Evolutionary conservation across 2,113 vertebrate genomes (phyloP), one percentile per base, ranked within the genome.

Genomic region (Sminthopsis crassicaudata): DNA sequence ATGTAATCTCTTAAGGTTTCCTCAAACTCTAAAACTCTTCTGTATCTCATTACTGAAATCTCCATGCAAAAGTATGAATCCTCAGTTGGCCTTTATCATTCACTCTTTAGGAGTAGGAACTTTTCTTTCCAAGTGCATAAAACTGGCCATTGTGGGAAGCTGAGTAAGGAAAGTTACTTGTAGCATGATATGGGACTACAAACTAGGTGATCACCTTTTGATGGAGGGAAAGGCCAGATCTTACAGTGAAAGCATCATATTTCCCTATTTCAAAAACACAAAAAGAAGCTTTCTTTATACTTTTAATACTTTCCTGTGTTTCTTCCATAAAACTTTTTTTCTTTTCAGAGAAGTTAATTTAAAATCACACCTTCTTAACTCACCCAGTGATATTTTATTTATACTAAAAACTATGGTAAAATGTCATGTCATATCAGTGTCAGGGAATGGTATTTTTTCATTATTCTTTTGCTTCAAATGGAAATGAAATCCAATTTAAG

Each of bases 401-500:
- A 90, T 90, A 27, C 23, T 51, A 50, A 48, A 90, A 27, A 90
- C 30, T 48, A 30, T 90, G 46, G 14, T 48, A 50, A 42, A 51
- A 90, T 90, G 89, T 90, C 48, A 46, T 90, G 89, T 90, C 26
- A 48, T 27, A 51, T 48, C 48, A 51, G 89, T 27, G 14, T 90
- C 48, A 90, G 3, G 46, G 46, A 9, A 90, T 90, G 89, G 46
- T 19, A 90, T 50, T 50, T 51, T 51, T 50, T 51, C 67, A 84
- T n/a, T 84, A n/a, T 6, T 84, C 67, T 30, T 51, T 90, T 90
- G 10, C 27, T 90, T 90, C 25, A 90, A 50, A 90, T 48, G 89
- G 46, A 90, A 90, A 90, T 46, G 46, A 90, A 90, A 90, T 50
- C 25, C 46, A 90, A 90, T 90, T 90, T 90, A 90, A 48, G 48